A percentile compares a stretch with the other conserved stretches of the same genome.
Conservation (phyloP, 2,888 invertebrate species). For the Agapostemon virescens region DNA sequence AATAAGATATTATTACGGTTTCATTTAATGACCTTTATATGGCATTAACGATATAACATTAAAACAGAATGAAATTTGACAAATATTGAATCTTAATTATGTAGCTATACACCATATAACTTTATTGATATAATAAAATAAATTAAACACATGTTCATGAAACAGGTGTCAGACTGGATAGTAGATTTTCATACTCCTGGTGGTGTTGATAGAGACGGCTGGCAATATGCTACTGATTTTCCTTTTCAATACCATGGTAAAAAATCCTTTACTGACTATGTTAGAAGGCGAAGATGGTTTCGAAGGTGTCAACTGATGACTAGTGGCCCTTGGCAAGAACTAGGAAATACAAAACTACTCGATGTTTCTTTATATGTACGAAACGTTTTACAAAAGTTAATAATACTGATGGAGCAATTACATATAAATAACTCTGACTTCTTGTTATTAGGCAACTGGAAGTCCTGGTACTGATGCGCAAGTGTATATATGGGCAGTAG, state of each 20-base stretch:
- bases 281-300: slow-evolving; percentile 91
- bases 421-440: slow-evolving; percentile 18
- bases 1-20: no score
- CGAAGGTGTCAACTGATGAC: slow-evolving; percentile 91
- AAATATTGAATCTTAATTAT: neutral
- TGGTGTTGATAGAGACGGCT: slow-evolving; percentile 94
- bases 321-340: slow-evolving; percentile 93
- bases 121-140: neutral
- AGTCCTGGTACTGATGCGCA: slow-evolving; percentile 80
- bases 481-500: slow-evolving; percentile 91
- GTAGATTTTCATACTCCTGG: slow-evolving; percentile 95
- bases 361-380: slow-evolving; percentile 89
- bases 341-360: slow-evolving; percentile 91
- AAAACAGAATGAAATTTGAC: neutral
- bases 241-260: slow-evolving; percentile 92
- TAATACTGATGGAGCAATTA: neutral
- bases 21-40: no score
- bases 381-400: slow-evolving; percentile 14
- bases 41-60: neutral
- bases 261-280: slow-evolving; percentile 94
- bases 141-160: slow-evolving; percentile 7
- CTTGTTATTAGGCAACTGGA: slow-evolving; percentile 78
- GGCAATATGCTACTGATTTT: slow-evolving; percentile 97
- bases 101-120: neutral
- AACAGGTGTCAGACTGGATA: slow-evolving; percentile 92